Percentiles rank a stretch among this genome's conserved stretches.
These are phyloP conservation scores for Xanthia togata DNA, from an alignment of 2,888 invertebrate genomes.

Conservation along the genomic window DNA sequence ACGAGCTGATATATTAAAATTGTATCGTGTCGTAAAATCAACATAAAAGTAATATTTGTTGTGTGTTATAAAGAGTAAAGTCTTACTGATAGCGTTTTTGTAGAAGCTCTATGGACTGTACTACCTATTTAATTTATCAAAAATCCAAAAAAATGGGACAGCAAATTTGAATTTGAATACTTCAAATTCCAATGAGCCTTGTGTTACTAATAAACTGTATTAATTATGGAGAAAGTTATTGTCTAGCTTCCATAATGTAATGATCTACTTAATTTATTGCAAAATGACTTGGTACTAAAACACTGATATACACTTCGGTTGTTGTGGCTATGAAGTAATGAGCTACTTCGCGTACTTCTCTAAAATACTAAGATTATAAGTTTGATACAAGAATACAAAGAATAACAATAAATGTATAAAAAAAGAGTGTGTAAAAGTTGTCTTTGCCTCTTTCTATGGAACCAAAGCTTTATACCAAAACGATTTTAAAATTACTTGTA, in stretches of 20 bases:
- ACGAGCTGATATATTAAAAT: constrained; percentile 67
- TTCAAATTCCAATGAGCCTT: neutral
- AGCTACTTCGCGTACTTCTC: neutral
- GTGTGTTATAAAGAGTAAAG: constrained; percentile 48
- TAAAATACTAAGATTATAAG: neutral
- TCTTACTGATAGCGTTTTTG: constrained; percentile 43
- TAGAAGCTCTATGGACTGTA: neutral
- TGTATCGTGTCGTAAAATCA: constrained; percentile 71
- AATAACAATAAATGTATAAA: neutral
- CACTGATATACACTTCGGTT: neutral
- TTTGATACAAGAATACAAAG: neutral
- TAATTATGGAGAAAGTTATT: constrained; percentile 21
- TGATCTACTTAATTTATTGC: constrained; percentile 13
- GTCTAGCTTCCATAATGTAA: neutral
- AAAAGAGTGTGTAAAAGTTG: too few relatives aligned
- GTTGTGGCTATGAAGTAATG: neutral
- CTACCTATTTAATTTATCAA: neutral
- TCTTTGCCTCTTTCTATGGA: neutral
- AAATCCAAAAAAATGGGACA: neutral
- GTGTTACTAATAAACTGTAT: constrained; percentile 13
- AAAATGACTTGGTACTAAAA: constrained; percentile 9
- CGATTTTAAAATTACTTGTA: constrained; percentile 79
- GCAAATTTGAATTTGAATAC: neutral
- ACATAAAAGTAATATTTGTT: constrained; percentile 70
- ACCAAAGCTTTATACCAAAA: constrained; percentile 64